Evolutionary conservation across 2,113 vertebrate species (phyloP).

Genomic region (Excalfactoria chinensis): DNA sequence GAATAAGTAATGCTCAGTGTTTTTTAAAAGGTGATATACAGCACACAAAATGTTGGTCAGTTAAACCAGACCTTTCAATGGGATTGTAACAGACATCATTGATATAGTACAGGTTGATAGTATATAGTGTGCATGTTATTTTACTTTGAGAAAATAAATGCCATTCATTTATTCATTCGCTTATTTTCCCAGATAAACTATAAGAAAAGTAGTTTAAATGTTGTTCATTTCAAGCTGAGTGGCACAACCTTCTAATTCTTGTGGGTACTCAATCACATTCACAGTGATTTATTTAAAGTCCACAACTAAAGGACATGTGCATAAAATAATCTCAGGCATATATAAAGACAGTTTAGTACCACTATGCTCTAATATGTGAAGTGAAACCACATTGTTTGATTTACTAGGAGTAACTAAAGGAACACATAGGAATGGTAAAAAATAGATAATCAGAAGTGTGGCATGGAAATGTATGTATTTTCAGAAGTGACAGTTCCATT

Average conservation of each 20-base stretch:
- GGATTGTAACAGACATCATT: slow-evolving; percentile 48
- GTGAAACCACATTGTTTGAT: slow-evolving; percentile 47
- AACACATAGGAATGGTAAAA: slow-evolving; percentile 5
- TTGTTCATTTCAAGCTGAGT: slow-evolving; percentile 49
- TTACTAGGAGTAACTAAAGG: slow-evolving; percentile 27
- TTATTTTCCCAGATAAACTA: slow-evolving; percentile 2
- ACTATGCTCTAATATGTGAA: slow-evolving; percentile 1
- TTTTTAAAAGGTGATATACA: slow-evolving; percentile 37
- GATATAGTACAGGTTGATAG: slow-evolving; percentile 61
- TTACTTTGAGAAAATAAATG: slow-evolving; percentile 65
- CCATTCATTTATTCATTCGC: background rate
- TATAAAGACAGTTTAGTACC: slow-evolving; percentile 27
- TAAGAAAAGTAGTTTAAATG: slow-evolving; percentile 9
- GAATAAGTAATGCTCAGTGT: slow-evolving; percentile 49
- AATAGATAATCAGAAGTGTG: background rate
- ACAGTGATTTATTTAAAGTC: slow-evolving; percentile 47
- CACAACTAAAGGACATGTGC: slow-evolving; percentile 45
- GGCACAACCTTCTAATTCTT: slow-evolving; percentile 28
- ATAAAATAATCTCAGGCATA: slow-evolving; percentile 48
- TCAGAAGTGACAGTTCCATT: background rate
- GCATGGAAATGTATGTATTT: slow-evolving; percentile 7
- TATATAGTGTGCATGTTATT: slow-evolving; percentile 62
- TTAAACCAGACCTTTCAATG: slow-evolving; percentile 58
- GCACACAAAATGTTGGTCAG: slow-evolving; percentile 59
- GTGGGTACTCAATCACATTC: slow-evolving; percentile 45